Conservation (phyloP, 2,797 vertebrate genomes). For the Natrix natrix region DNA sequence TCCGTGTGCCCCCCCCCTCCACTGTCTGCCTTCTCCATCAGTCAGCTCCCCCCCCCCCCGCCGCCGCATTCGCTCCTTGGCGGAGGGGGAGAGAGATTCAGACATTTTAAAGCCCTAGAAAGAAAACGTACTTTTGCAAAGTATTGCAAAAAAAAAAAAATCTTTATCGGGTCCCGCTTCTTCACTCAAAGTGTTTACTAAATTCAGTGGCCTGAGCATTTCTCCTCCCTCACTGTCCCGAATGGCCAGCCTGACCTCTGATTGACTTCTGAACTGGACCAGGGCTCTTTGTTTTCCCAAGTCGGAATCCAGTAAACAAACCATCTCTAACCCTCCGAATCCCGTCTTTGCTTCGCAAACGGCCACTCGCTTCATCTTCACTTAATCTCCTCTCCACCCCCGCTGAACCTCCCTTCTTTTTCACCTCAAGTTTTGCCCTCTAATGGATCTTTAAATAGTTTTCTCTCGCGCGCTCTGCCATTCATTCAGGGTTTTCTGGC, state of each 20-base stretch:
- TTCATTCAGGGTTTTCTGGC: constrained; percentile 53
- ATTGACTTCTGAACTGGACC: constrained; percentile 76
- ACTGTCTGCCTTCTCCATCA: background rate
- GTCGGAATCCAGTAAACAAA: constrained; percentile 61
- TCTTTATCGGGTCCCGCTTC: constrained; percentile 32
- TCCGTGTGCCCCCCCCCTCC: background rate
- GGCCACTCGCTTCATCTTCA: constrained; percentile 55
- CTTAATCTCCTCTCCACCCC: constrained; percentile 44
- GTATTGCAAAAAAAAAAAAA: background rate
- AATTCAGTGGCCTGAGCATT: constrained; percentile 57
- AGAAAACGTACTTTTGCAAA: constrained; percentile 30
- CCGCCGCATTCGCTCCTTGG: background rate
- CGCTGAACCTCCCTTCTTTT: constrained; percentile 44
- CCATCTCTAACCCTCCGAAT: constrained; percentile 37
- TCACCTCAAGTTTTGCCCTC: constrained; percentile 51
- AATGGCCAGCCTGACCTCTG: constrained; percentile 77
- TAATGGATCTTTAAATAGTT: constrained; percentile 63
- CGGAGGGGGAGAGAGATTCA: constrained; percentile 46
- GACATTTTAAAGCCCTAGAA: constrained; percentile 59
- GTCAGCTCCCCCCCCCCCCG: background rate
- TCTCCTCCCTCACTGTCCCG: constrained; percentile 57
- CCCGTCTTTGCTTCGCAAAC: constrained; percentile 36
- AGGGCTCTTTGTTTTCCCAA: constrained; percentile 66
- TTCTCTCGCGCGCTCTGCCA: constrained; percentile 47
- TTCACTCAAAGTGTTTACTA: constrained; percentile 17